These are phyloP conservation scores for Aspidiotus destructor DNA, from an alignment of 2,888 invertebrate genomes.

Conservation along the genomic window DNA sequence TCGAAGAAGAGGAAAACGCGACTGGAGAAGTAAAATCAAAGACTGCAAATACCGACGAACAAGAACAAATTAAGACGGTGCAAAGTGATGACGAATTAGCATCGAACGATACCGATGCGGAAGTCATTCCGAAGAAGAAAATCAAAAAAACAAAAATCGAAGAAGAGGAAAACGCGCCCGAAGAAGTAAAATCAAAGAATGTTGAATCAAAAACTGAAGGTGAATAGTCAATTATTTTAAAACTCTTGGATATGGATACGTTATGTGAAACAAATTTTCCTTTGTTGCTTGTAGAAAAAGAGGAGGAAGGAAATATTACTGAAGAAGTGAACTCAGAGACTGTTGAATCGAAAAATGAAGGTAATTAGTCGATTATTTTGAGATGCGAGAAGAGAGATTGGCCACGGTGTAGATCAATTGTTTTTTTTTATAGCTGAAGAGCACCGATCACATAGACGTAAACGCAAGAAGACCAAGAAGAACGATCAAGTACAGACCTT, in stretches of 20 bases:
- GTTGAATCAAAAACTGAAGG: constrained; percentile 31
- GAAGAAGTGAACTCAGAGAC: constrained; percentile 1
- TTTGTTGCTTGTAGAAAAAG: constrained; percentile 34
- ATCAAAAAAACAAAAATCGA: neutral
- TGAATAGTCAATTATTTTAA: constrained; percentile 10
- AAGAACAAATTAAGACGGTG: constrained; percentile 20
- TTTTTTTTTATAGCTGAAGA: constrained; percentile 37
- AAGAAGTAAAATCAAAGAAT: neutral
- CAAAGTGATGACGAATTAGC: neutral
- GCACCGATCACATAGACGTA: constrained; percentile 35
- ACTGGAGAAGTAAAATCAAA: neutral
- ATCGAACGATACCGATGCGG: constrained; percentile 27
- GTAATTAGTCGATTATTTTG: constrained; percentile 19
- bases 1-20: neutral
- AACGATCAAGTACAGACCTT: constrained; percentile 39
- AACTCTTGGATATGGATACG: neutral
- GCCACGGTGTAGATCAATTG: neutral
- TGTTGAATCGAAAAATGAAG: constrained; percentile 30
- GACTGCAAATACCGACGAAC: constrained; percentile 29
- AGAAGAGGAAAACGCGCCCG: constrained; percentile 9
- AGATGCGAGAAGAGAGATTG: neutral
- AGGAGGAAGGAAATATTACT: neutral
- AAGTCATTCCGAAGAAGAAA: constrained; percentile 22
- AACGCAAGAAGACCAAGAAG: constrained; percentile 40
- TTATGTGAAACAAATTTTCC: neutral